phyloP scores from a whole-genome alignment of 2,113 vertebrate species.

The Pygoscelis adeliae region DNA sequence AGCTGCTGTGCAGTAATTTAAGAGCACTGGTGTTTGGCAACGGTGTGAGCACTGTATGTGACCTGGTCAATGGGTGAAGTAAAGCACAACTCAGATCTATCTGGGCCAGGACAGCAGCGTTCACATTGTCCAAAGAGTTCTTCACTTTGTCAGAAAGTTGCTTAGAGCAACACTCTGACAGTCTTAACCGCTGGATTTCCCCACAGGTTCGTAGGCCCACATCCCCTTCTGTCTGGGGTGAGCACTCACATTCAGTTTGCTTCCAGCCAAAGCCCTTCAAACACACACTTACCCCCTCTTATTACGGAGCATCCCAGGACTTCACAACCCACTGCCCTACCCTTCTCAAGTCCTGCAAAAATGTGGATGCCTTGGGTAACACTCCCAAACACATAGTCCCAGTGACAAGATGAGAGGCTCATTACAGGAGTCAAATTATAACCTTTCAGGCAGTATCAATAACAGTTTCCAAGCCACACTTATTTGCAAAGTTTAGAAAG shows the following conservation, averaged over 20 bases:
- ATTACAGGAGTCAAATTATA: not conserved
- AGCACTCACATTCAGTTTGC: not conserved
- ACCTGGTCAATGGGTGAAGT: not conserved
- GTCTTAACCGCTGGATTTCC: not conserved
- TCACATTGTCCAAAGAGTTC: not conserved
- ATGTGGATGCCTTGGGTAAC: not conserved
- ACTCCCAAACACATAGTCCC: not conserved
- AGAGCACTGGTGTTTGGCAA: not conserved
- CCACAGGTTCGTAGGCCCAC: too few relatives aligned
- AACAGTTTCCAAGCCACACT: not conserved
- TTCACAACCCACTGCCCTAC: not conserved
- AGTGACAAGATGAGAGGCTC: not conserved
- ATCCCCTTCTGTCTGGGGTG: not conserved
- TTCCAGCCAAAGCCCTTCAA: not conserved
- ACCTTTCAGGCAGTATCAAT: not conserved
- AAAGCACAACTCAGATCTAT: not conserved
- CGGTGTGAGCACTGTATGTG: rapidly evolving
- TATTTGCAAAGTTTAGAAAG: not conserved
- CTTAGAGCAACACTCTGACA: not conserved
- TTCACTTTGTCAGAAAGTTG: not conserved
- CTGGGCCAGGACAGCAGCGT: not conserved
- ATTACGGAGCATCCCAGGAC: not conserved
- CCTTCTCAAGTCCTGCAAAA: not conserved
- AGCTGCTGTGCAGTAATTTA: not conserved
- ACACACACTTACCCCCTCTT: too few relatives aligned